These are phyloP conservation scores for Myotis planiceps DNA, from an alignment of 2,797 vertebrate species.

Conservation along the genomic window DNA sequence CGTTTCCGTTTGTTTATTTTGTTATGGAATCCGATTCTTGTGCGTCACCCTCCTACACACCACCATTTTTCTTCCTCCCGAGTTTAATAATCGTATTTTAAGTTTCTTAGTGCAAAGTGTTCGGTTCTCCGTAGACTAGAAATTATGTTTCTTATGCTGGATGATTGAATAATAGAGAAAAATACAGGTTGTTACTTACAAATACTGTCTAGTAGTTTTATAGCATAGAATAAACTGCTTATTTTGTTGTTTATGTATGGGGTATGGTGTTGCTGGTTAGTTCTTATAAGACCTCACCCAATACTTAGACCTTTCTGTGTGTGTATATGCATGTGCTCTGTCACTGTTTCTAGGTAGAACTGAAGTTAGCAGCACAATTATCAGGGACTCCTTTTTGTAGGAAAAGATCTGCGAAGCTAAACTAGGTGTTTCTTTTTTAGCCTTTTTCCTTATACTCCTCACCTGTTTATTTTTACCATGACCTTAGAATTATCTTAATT, in stretches of 20 bases:
- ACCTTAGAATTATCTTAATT: not conserved
- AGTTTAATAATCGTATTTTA: not conserved
- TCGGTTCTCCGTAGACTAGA: not conserved
- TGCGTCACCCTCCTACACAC: not conserved
- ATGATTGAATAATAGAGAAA: constrained; percentile 29
- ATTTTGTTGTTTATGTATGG: not conserved
- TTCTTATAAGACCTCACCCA: not conserved
- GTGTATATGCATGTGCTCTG: fast-evolving
- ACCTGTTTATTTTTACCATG: not conserved
- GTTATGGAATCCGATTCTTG: not conserved
- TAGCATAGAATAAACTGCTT: not conserved
- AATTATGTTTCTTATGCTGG: not conserved
- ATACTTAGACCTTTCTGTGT: not conserved
- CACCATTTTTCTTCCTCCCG: not conserved
- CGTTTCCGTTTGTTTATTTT: not conserved
- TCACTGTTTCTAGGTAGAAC: not conserved
- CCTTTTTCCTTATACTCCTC: not conserved
- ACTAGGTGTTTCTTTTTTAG: not conserved
- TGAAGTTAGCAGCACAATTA: not conserved
- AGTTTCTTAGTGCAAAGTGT: not conserved
- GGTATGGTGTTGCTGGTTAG: not conserved
- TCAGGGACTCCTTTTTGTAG: not conserved
- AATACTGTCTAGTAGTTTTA: not conserved
- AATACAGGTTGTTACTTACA: not conserved
- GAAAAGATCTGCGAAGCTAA: not conserved